Evolutionary conservation across 2,113 vertebrate species (phyloP).

Genomic region (Actenoides hombroni): DNA sequence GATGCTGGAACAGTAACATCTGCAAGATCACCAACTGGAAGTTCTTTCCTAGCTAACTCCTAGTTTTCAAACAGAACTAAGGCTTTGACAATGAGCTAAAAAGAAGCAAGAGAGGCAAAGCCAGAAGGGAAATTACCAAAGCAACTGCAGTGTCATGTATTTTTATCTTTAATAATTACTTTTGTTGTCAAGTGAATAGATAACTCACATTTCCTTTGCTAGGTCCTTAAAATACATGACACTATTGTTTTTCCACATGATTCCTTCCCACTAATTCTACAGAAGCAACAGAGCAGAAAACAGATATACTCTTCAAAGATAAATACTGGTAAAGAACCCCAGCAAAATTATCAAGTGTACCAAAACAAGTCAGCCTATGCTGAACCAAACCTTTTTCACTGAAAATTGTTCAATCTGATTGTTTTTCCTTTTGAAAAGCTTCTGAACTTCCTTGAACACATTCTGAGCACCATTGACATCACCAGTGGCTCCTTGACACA

Average conservation of each 20-base stretch:
- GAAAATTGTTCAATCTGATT: slow-evolving; percentile 99
- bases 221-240: background rate
- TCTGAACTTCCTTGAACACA: slow-evolving; percentile 95
- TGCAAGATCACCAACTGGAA: background rate
- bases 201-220: background rate
- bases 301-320: background rate
- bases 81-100: background rate
- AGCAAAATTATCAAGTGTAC: background rate
- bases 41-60: background rate
- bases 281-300: background rate
- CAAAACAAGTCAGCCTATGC: background rate
- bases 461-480: slow-evolving; percentile 85
- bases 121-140: background rate
- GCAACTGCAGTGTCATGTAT: background rate
- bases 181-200: background rate
- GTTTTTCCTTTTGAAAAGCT: slow-evolving; percentile 98
- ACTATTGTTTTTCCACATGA: background rate
- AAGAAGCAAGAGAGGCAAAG: background rate
- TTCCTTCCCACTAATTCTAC: background rate
- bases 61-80: background rate
- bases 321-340: background rate
- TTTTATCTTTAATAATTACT: slow-evolving; percentile 8
- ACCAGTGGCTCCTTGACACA: slow-evolving; percentile 93
- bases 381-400: slow-evolving; percentile 87
- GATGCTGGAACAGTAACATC: background rate